Evolutionary conservation across 2,888 invertebrate species (phyloP), one percentile per base, ranked within the genome.

Genomic region (Cryptocephalus primarius): DNA sequence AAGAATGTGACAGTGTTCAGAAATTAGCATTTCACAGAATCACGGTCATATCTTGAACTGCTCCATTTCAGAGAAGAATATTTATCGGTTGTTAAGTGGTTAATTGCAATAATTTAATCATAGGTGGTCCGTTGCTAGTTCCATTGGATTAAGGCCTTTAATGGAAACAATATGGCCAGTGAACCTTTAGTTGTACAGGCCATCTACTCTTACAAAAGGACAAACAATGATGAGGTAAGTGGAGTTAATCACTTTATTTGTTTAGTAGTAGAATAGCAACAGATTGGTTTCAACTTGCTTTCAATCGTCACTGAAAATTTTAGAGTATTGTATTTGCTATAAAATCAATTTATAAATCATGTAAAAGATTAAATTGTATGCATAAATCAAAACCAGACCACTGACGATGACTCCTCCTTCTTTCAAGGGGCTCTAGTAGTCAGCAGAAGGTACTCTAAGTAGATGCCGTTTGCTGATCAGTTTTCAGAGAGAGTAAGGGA

Each of bases 201-300:
- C 50, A 79, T 94, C 60, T 94, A 88, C 73, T 84, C 88, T 49
- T 97, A 95, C 71, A 90, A 88, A 73, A 95, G 94, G 55, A 87
- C 85, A 67, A 96, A 97, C 68, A 97, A 96, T 74, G 97, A 97
- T 74, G 97, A 97, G 79, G 86, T 86, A 70, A 65, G 71, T 60
- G n/a, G 36, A 36, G 36, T 36, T n/a, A 36, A 4, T 36, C 6
- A 11, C 6, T n/a, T 36, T 36, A 11, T 36, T 36, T 36, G 36
- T 2, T 36, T 12, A 41, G 14, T 42, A 8, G 36, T 12, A 36
- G 12, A 4, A 9, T n/a, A 34, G 9, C 34, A 9, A 9, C 6
- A 11, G 36, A 36, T 36, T 36, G 2, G 6, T 6, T 36, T 36
- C 12, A 2, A 12, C 12, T 6, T 36, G n/a, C 6, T 2, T 36